A percentile compares a stretch with the other conserved stretches of the same genome.
phyloP scores from a whole-genome alignment of 2,888 invertebrate genomes.

The Limnephilus auricula region DNA sequence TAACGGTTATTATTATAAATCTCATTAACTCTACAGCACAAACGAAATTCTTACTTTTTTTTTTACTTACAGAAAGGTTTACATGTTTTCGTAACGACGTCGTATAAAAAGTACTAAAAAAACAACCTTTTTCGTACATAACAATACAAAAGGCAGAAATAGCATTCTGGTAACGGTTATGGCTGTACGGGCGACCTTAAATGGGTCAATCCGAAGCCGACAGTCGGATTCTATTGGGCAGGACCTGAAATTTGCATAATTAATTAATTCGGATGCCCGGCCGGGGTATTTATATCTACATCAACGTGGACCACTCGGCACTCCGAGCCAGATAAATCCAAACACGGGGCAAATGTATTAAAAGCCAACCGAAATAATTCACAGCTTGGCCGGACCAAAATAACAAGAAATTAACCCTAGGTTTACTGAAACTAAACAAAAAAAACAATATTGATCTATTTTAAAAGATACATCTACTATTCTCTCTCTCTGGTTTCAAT shows the following conservation, averaged over 20 bases:
- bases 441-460: neutral
- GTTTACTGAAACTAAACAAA: neutral
- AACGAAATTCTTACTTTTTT: neutral
- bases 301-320: neutral
- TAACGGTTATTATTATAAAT: neutral
- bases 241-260: neutral
- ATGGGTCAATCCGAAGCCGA: neutral
- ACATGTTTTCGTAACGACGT: neutral
- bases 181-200: neutral
- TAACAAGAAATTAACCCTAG: neutral
- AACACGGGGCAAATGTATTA: neutral
- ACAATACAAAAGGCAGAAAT: neutral
- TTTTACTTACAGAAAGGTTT: neutral
- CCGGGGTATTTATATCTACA: conserved; percentile 4
- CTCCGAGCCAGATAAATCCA: neutral
- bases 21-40: neutral
- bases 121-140: neutral
- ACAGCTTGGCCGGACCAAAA: neutral
- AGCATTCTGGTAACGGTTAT: neutral
- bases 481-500: too few relatives aligned
- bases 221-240: neutral
- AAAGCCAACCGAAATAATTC: neutral
- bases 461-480: too few relatives aligned
- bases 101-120: neutral
- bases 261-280: neutral